Evolutionary conservation across 2,113 vertebrate genomes (phyloP), one percentile per base, ranked within the genome.

Genomic region (Balaeniceps rex): DNA sequence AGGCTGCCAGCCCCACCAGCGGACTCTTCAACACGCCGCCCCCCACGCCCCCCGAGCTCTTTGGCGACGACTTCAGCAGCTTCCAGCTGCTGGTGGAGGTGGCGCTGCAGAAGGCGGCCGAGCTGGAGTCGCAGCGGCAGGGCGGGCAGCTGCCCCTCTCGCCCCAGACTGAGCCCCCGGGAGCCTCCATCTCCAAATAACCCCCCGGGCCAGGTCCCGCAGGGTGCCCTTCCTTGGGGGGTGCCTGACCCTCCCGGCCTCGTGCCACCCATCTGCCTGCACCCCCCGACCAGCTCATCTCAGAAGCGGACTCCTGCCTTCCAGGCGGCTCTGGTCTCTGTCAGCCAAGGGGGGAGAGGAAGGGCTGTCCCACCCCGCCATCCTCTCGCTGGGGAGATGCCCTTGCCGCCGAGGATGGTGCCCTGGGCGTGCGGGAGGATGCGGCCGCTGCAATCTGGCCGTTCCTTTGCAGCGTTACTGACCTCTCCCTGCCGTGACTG

Each of bases 51-150:
- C 99, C 99, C 0, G 99, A 99, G 96, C 98, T 99, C 72, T 98
- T 98, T 14, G 98, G 98, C 4, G 99, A 99, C 8, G 99, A 99
- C 97, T 99, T 99, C 98, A 99, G 99, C 60, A 98, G 99, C 96
- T 98, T 99, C 95, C 98, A 98, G 97, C 97, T 99, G 76, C 98
- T 99, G 87, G 99, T 99, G 75, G 99, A 99, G 22, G 99, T 99
- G 25, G 99, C 99, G 0, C 94, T 99, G 66, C 99, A 99, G 97
- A 98, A 98, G 90, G 99, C 99, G 1, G 99, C 99, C 0, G 99
- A 99, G 98, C 98, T 99, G 91, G 99, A 99, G 97, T 98, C 97
- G 28, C 98, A 98, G 97, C 98, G 94, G 93, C 98, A 97, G 96
- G 97, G 96, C 13, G 96, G 96, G 83, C 97, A 96, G 12, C 87